Conservation (phyloP, 2,113 vertebrate genomes). For the Sporophila hypoxantha region DNA sequence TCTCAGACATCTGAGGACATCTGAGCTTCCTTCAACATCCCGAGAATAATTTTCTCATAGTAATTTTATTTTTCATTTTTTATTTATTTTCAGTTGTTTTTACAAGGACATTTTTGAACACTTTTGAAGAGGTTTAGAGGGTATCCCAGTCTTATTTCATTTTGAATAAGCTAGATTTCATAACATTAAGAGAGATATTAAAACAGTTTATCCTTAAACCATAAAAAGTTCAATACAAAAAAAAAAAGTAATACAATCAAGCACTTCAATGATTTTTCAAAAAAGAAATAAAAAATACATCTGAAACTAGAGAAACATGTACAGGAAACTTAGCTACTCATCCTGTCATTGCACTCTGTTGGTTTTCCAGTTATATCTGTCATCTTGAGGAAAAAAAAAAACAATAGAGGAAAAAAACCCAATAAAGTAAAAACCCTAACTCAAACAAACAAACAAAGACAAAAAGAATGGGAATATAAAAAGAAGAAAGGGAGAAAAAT, state of each 20-base stretch:
- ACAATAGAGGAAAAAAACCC: too few relatives aligned
- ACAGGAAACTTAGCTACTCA: neutral
- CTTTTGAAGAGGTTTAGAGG: neutral
- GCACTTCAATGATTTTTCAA: neutral
- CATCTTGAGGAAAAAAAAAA: neutral
- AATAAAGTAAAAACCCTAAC: fast-evolving
- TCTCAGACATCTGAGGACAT: neutral
- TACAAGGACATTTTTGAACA: neutral
- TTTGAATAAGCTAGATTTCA: neutral
- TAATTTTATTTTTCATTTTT: neutral
- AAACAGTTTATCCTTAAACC: neutral
- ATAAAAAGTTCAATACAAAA: neutral
- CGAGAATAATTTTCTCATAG: neutral
- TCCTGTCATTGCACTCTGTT: neutral
- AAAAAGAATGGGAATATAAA: neutral
- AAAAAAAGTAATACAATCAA: neutral
- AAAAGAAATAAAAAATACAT: neutral
- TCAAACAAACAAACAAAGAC: neutral
- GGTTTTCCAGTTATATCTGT: neutral
- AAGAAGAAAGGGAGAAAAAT: fast-evolving
- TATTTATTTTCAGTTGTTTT: neutral
- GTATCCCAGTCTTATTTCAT: neutral
- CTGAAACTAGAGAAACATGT: neutral
- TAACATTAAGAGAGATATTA: neutral
- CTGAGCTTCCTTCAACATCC: neutral